Evolutionary conservation across 2,113 vertebrate species (phyloP), one percentile per base, ranked within the genome.

Genomic region (Leiothrix lutea): DNA sequence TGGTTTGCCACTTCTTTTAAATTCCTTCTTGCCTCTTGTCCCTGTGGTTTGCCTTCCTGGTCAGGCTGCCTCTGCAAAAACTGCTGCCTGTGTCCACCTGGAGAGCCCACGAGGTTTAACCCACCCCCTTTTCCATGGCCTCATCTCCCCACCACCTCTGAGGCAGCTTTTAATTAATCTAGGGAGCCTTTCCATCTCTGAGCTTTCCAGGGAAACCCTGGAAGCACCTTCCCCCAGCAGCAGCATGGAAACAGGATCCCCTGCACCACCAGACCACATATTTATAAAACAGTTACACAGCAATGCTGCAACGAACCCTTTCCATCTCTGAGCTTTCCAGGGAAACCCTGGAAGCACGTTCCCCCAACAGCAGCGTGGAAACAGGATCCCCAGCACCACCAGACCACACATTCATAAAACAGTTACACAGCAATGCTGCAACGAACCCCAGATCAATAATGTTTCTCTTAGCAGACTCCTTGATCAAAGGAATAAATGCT

Each of bases 61-160:
- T 70, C 35, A 38, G 38, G 23, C 23, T 77, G 28, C 12, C 23
- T 57, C 70, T 71, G 72, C 54, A 36, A 74, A 86, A 88, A 11
- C 12, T 51, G 18, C 22, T 85, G 23, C 33, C 17, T 29, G 1
- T 21, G 5, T 58, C 35, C 88, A 64, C 62, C 8, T 7, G 40
- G 74, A 53, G 8, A 72, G 9, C 5, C 28, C 38, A n/a, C 0
- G 2, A 77, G 13, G n/a, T 67, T 71, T 47, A 74, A 18, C 5
- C 13, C 26, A n/a, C 3, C 3, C 4, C 21, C 4, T 5, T 9
- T 87, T 74, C 57, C 53, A 22, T 0, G 11, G 21, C 10, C 20
- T 78, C 31, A 38, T 62, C 36, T 69, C 29, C 8, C 19, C 26
- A 19, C 5, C 14, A 48, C 26, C 14, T 56, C 44, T 67, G 44